Evolutionary conservation across 2,113 vertebrate genomes (phyloP), one percentile per base, ranked within the genome.

Genomic region (Hippoglossus stenolepis): DNA sequence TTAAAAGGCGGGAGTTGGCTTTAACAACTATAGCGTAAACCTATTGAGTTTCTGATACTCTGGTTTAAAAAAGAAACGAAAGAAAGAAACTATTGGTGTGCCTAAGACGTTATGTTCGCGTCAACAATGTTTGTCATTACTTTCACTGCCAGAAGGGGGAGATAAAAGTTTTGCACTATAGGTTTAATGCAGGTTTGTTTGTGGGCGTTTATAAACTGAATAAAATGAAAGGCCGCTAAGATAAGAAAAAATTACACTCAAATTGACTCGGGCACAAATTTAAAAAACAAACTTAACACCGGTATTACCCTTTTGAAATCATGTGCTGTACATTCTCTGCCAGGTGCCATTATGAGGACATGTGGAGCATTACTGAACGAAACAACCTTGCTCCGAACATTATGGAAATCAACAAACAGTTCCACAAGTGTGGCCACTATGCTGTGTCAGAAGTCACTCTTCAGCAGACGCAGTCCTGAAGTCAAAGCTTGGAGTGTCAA

Each of bases 391-490:
- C 75, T 73, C 53, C 40, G 5, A 70, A 57, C 65, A 35, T 70
- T 35, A 59, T 47, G 14, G 23, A 45, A 65, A 70, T 17, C 64
- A 80, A 35, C 28, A 43, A 69, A 70, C 15, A 53, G 59, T 68
- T 63, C 61, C 71, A 31, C 26, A 24, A 56, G 17, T 43, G 45
- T 58, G 26, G 63, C 68, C 21, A 6, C 65, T 43, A 14, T 43
- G 74, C 73, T 59, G 75, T 28, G 70, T 71, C 63, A 83, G 80
- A 61, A 79, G 83, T 74, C 81, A 56, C 68, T 74, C 80, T 24
- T 73, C 73, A 82, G 80, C 75, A 77, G 80, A 77, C 59, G 71
- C 73, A 82, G 78, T 84, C 68, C 58, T 73, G 23, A 67, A 80
- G 76, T 14, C 66, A 62, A 70, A 51, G 67, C 62, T 64, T 10